Conservation (phyloP, 2,888 invertebrate genomes). For the Strigamia crassipes region DNA sequence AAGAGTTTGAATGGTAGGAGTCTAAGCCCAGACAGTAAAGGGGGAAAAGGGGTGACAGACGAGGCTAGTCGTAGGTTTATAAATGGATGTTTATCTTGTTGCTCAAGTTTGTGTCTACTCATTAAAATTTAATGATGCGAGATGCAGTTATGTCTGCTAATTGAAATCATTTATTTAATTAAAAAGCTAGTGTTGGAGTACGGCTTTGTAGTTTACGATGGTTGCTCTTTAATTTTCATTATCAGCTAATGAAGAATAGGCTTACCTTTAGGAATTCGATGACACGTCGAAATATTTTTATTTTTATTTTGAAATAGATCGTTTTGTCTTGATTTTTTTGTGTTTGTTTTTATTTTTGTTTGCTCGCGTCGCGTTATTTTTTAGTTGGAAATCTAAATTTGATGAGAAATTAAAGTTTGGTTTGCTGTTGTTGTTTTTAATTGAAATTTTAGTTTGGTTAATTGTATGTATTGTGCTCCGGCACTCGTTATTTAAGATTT, state of each 20-base stretch:
- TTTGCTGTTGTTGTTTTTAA: not conserved
- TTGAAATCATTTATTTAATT: constrained; percentile 33
- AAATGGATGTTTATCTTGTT: constrained; percentile 29
- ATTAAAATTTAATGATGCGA: constrained; percentile 36
- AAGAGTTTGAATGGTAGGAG: constrained; percentile 27
- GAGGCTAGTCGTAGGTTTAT: constrained; percentile 27
- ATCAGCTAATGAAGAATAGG: constrained; percentile 17
- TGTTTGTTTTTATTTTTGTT: not conserved
- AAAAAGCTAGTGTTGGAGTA: constrained; percentile 20
- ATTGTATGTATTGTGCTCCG: not conserved
- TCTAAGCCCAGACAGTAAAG: constrained; percentile 31
- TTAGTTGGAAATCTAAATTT: not conserved
- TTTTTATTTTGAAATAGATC: not conserved
- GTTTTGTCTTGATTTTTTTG: not conserved
- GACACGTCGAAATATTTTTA: not conserved
- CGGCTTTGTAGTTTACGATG: not conserved
- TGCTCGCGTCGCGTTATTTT: not conserved
- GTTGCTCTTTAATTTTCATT: constrained; percentile 28
- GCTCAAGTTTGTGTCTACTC: constrained; percentile 34
- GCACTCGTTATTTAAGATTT: not conserved
- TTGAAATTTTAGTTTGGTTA: not conserved
- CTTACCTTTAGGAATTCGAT: not conserved
- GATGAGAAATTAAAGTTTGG: not conserved
- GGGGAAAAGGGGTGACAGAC: constrained; percentile 33
- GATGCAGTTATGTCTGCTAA: constrained; percentile 23